A percentile compares a stretch with the other conserved stretches of the same genome.
phyloP scores from a whole-genome alignment of 2,888 invertebrate species.

The Netelia melanura region DNA sequence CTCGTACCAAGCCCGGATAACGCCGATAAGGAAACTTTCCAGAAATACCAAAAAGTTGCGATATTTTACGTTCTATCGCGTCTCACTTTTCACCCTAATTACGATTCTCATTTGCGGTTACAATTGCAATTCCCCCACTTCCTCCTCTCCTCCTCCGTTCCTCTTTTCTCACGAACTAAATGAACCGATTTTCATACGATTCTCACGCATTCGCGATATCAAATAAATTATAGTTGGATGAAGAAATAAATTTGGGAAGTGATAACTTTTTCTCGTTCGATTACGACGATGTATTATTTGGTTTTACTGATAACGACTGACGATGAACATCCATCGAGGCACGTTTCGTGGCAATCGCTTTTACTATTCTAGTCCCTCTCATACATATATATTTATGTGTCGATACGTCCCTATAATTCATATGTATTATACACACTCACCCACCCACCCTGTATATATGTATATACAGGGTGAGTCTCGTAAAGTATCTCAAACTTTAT shows the following conservation, averaged over 20 bases:
- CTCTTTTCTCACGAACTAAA: no score
- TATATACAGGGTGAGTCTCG: background rate
- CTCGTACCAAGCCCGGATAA: conserved; percentile 63
- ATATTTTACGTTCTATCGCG: conserved; percentile 73
- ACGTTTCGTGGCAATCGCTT: conserved; percentile 19
- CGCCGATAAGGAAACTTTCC: conserved; percentile 65
- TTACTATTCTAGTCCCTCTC: background rate
- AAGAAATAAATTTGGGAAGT: background rate
- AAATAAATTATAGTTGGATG: no score
- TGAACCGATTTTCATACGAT: no score
- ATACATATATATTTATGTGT: background rate
- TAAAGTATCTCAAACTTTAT: no score
- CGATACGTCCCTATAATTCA: background rate
- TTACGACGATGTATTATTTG: conserved; percentile 11
- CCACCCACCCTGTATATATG: background rate
- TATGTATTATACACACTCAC: conserved; percentile 3
- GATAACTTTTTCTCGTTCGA: conserved; percentile 32
- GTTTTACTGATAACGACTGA: conserved; percentile 37
- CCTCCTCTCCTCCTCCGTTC: no score
- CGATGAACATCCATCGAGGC: conserved; percentile 39
- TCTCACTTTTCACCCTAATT: conserved; percentile 71
- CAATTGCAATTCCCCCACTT: background rate
- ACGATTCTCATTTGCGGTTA: conserved; percentile 64
- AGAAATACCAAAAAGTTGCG: conserved; percentile 51
- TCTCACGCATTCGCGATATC: no score